Evolutionary conservation across 2,113 vertebrate species (phyloP).

Genomic region (Procavia capensis): DNA sequence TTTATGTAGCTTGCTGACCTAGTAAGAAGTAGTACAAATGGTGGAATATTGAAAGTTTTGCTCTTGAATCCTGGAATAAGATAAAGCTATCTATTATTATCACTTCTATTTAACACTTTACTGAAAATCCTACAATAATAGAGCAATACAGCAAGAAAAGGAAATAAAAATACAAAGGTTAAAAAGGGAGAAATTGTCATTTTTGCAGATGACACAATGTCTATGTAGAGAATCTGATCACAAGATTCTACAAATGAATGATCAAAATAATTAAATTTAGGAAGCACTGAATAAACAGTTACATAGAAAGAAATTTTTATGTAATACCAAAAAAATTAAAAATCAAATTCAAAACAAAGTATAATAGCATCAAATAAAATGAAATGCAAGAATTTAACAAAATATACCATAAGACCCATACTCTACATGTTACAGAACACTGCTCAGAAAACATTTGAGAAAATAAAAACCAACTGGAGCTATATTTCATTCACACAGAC

Average conservation of each 20-base stretch:
- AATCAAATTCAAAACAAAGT: slow-evolving; percentile 49
- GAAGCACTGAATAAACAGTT: neutral
- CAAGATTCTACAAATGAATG: slow-evolving; percentile 27
- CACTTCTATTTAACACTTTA: neutral
- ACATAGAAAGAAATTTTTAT: neutral
- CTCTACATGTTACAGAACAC: neutral
- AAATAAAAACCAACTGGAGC: neutral
- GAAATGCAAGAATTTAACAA: slow-evolving; percentile 22
- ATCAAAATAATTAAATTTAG: neutral
- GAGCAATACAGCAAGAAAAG: slow-evolving; percentile 14
- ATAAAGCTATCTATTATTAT: neutral
- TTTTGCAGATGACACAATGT: neutral
- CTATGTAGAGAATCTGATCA: slow-evolving; percentile 14
- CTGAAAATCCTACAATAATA: neutral
- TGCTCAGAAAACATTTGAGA: neutral
- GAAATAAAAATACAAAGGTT: slow-evolving; percentile 11
- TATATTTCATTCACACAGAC: neutral
- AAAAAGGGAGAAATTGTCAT: neutral
- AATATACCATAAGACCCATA: neutral
- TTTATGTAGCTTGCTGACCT: neutral
- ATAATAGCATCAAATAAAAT: neutral
- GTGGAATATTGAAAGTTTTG: neutral
- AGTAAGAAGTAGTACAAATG: neutral
- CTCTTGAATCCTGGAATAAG: neutral
- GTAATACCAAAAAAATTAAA: slow-evolving; percentile 35